Conservation (phyloP, 2,113 vertebrate species). For the Cromileptes altivelis region DNA sequence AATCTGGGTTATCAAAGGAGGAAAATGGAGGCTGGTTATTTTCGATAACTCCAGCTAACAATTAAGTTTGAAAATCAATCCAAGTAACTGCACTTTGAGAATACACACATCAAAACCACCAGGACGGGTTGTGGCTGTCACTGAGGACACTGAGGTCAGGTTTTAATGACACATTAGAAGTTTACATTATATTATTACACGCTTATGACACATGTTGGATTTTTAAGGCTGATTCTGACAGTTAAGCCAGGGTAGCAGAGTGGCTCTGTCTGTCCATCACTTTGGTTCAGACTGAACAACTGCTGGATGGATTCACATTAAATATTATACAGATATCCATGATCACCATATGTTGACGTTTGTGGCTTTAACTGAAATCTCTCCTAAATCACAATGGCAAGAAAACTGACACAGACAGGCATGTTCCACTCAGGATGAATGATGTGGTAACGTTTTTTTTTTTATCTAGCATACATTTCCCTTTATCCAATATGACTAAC, state of each 20-base stretch:
- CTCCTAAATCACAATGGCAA: not conserved
- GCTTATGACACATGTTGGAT: not conserved
- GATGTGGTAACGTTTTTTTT: too few species aligned
- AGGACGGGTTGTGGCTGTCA: not conserved
- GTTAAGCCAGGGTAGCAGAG: not conserved
- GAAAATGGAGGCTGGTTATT: conserved; percentile 7
- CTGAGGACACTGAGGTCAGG: not conserved
- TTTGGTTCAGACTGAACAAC: not conserved
- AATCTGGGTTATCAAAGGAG: conserved; percentile 38
- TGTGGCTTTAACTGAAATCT: not conserved
- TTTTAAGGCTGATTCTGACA: not conserved
- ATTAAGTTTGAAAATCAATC: conserved; percentile 11
- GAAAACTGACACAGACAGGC: not conserved
- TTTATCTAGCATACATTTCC: not conserved
- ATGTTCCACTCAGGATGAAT: not conserved
- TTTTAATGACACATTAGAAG: not conserved
- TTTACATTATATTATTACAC: not conserved
- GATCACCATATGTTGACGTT: not conserved
- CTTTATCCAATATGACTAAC: not conserved
- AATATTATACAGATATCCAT: too few species aligned
- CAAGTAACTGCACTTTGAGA: conserved; percentile 1
- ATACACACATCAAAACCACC: not conserved
- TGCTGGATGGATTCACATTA: not conserved
- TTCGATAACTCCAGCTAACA: conserved; percentile 10
- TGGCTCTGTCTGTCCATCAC: not conserved